Base-by-base conservation (phyloP, 2,888 invertebrate genomes). In the Pasiphila rectangulata region DNA sequence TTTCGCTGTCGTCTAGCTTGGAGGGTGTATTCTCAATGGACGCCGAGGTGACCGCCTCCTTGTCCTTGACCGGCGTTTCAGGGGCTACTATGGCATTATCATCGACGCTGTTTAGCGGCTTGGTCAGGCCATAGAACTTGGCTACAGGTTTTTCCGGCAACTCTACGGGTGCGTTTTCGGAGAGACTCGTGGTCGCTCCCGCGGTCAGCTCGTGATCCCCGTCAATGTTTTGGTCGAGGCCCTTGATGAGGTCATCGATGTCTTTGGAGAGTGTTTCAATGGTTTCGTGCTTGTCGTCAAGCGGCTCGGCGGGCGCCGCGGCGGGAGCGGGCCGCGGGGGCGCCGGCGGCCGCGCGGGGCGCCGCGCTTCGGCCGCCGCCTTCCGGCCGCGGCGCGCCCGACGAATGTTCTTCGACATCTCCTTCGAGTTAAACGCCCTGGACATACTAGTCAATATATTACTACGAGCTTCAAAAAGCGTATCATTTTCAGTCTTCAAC, bases 401-500 rank as follows among this genome's bases (percentile, higher is more conserved):
- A 42, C 88, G 77, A 42, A 90, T 88, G 69, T 87, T 88, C 61
- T 88, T 89, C 12, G 84, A 78, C 53, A 88, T 69, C 51, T 87
- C 82, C 54, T 84, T 86, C 39, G 89, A 84, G 67, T 89, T 89
- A 72, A 89, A 89, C 67, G 86, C 87, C 75, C 81, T 87, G 47
- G 89, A 89, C 89, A 89, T 89, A 72, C 89, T 85, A 70, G 79
- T 85, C 70, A 89, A 75, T 77, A 89, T 89, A 75, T 83, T 83
- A 78, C 81, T 86, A 73, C 87, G 84, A 59, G 82, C 83, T 67
- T 82, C 74, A 66, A 81, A 80, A 78, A 85, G 90, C 67, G 86
- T 87, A 80, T 91, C 89, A 64, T 90, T 79, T 72, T 86, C 91
- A 91, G 91, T 91, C 79, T 90, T 91, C 75, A 90, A 79, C 68